A percentile compares a stretch with the other conserved stretches of the same genome.
phyloP scores from a whole-genome alignment of 1,140 invertebrate species.

The Drosophila saltans region DNA sequence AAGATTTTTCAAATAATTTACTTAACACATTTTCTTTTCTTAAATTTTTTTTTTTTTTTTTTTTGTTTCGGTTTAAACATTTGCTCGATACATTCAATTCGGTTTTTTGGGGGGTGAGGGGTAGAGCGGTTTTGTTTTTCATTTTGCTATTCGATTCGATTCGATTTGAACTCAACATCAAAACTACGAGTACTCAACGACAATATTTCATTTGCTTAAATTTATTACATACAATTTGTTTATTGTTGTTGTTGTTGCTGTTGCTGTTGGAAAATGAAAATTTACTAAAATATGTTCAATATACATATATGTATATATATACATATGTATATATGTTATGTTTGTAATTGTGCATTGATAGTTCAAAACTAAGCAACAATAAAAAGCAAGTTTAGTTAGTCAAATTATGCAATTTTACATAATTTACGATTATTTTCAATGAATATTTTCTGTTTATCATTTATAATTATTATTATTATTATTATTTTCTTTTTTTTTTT shows the following conservation, averaged over 20 bases:
- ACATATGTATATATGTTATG: background rate
- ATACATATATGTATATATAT: background rate
- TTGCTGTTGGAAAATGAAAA: conserved; percentile 2
- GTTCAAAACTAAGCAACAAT: conserved; percentile 71
- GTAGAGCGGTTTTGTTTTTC: conserved; percentile 26
- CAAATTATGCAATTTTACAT: conserved; percentile 3
- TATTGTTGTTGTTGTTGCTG: background rate
- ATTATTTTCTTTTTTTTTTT: conserved; percentile 50
- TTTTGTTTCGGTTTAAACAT: background rate
- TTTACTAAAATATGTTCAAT: background rate
- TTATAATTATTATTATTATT: conserved; percentile 26
- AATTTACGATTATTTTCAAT: background rate
- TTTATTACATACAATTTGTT: conserved; percentile 17
- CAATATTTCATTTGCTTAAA: conserved; percentile 40
- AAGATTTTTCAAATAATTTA: conserved; percentile 42
- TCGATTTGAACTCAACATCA: conserved; percentile 58
- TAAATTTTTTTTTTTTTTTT: background rate
- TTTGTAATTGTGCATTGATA: conserved; percentile 11
- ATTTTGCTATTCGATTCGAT: conserved; percentile 28
- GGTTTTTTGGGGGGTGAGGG: background rate
- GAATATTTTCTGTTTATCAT: background rate
- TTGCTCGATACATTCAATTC: conserved; percentile 16
- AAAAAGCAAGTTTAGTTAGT: conserved; percentile 45
- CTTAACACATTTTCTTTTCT: conserved; percentile 40
- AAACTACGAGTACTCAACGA: conserved; percentile 62